Evolutionary conservation across 2,888 invertebrate species (phyloP), one percentile per base, ranked within the genome.

Genomic region (Metellina segmentata): DNA sequence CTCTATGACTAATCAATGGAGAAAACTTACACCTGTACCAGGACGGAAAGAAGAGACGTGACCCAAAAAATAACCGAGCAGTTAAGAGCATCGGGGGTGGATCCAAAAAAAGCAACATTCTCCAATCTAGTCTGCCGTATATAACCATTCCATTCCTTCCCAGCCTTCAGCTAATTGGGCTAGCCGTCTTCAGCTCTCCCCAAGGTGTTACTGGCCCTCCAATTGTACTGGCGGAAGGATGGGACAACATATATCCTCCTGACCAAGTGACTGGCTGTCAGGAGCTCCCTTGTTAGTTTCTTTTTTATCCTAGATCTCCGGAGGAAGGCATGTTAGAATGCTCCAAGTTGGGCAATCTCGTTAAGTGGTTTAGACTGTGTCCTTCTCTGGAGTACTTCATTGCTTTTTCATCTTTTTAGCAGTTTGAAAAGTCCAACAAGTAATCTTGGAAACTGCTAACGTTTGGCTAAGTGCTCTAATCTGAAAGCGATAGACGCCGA

Each of bases 351-450:
- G 78, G 72, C 89, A 90, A 83, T 85, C 83, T 78, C 70, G 71
- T 72, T 90, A 79, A 90, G 85, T 90, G 89, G 52, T 85, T 90
- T 72, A 85, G 89, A 90, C 89, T 85, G 53, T 69, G 11, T 52
- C 19, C 16, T 74, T 51, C 49, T 16, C 70, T 20, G 69, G 52
- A 77, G 53, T 70, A 69, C 52, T 52, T 52, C 20, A 52, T 83
- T 75, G 70, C 49, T 72, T 61, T 70, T 70, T 69, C 20, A 48
- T 75, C 6, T 34, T 72, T 72, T 72, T 72, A 72, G 6, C 20
- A 72, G 72, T 72, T 20, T 20, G 19, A 20, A 72, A 72, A 7
- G 13, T 7, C 49, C 11, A 52, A 51, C 19, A 51, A 77, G 52
- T 11, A 19, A n/a, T n/a, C 49, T 48, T 51, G n/a, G 6, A 19